Percentiles rank a stretch among this genome's conserved stretches.
Conservation (phyloP, 2,797 vertebrate species). For the Amniataba percoides region DNA sequence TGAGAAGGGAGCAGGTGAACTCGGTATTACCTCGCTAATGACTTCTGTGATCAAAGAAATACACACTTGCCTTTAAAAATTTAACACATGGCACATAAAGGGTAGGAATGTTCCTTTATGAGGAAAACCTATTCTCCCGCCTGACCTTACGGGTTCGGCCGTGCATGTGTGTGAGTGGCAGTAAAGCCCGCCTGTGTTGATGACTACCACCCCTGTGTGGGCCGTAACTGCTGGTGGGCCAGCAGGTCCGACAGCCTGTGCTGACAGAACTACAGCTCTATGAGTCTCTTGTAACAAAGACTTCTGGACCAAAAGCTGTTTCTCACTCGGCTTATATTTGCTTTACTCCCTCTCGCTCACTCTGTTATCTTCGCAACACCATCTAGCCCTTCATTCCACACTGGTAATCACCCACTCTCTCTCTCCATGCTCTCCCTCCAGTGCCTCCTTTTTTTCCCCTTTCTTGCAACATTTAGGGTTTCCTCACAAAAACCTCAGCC, state of each 20-base stretch:
- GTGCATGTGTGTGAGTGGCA: conserved; percentile 38
- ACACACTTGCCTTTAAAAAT: conserved; percentile 53
- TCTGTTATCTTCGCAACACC: conserved; percentile 25
- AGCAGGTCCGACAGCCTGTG: conserved; percentile 28
- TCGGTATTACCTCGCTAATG: conserved; percentile 40
- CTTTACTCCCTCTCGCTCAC: conserved; percentile 5
- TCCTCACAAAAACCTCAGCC: conserved; percentile 19
- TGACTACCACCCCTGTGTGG: conserved; percentile 47
- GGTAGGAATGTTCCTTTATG: conserved; percentile 63
- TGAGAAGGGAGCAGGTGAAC: conserved; percentile 33
- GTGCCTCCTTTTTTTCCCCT: background rate
- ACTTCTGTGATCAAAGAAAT: conserved; percentile 72
- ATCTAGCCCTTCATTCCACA: conserved; percentile 16
- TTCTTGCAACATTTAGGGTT: conserved; percentile 41
- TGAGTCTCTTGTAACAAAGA: conserved; percentile 32
- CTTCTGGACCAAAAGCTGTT: conserved; percentile 30
- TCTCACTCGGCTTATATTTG: conserved; percentile 37
- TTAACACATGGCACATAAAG: conserved; percentile 71
- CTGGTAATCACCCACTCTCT: conserved; percentile 9
- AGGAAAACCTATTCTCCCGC: conserved; percentile 47
- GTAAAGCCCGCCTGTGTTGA: conserved; percentile 55
- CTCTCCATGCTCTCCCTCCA: conserved; percentile 5
- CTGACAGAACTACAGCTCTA: conserved; percentile 43
- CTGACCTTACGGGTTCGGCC: conserved; percentile 30
- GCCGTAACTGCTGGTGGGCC: conserved; percentile 52